Percentiles rank a stretch among this genome's conserved stretches.
Evolutionary conservation across 2,113 vertebrate genomes (phyloP).

Genomic region (Calypte anna): DNA sequence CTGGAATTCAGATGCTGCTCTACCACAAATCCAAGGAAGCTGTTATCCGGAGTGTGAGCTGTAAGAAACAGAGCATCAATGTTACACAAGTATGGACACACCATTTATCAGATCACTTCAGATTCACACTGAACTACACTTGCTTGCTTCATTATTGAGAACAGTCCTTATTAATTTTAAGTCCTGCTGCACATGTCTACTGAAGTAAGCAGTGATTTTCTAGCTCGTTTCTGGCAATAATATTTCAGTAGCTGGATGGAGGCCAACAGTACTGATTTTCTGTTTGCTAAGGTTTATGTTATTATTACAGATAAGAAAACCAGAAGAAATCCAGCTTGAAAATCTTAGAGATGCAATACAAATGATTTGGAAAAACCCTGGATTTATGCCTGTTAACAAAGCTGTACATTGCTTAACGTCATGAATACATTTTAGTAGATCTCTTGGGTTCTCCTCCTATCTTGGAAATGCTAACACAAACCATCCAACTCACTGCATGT

Average conservation of each 20-base stretch:
- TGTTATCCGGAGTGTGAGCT: slow-evolving; percentile 99
- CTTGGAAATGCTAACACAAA: neutral
- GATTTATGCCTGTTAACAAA: neutral
- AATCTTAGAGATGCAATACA: neutral
- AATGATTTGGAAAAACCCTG: neutral
- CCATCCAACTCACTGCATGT: neutral
- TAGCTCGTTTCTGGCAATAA: neutral
- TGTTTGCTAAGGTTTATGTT: neutral
- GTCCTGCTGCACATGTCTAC: neutral
- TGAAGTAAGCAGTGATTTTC: neutral
- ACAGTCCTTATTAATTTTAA: neutral
- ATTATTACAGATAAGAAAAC: neutral
- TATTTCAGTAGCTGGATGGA: neutral
- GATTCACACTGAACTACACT: neutral
- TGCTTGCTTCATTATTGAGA: slow-evolving; percentile 1
- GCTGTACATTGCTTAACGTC: neutral
- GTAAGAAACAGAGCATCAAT: slow-evolving; percentile 27
- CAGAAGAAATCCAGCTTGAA: slow-evolving; percentile 8
- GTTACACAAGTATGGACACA: neutral
- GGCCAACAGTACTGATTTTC: neutral
- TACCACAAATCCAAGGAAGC: slow-evolving; percentile 97
- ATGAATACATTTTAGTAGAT: neutral
- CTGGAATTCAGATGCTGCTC: slow-evolving; percentile 98
- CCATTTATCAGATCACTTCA: neutral
- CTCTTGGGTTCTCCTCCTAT: neutral